Conservation (phyloP, 2,113 vertebrate species). For the Aleadryas rufinucha region DNA sequence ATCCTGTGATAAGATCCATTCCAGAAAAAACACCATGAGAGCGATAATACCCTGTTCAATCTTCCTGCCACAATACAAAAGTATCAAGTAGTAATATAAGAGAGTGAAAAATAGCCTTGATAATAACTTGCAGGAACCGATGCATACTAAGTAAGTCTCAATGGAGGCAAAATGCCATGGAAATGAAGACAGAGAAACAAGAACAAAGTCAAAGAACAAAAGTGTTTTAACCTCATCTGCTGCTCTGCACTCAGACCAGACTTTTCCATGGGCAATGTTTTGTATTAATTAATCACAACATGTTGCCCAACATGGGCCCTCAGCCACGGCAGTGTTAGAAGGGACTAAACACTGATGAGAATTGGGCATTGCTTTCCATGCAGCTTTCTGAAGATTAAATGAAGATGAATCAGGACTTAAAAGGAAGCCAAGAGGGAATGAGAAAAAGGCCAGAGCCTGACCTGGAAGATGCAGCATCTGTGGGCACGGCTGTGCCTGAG, state of each 20-base stretch:
- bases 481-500: not conserved
- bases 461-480: not conserved
- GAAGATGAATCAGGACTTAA: not conserved
- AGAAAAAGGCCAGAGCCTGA: not conserved
- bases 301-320: not conserved
- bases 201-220: constrained; percentile 31
- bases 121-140: constrained; percentile 16
- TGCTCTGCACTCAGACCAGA: not conserved
- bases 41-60: not conserved
- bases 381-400: not conserved
- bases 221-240: constrained; percentile 8
- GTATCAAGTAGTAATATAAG: not conserved
- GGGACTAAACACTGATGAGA: not conserved
- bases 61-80: not conserved
- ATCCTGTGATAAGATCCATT: not conserved
- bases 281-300: constrained; percentile 12
- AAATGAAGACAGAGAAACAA: constrained; percentile 36
- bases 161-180: constrained; percentile 16
- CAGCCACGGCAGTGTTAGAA: not conserved
- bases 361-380: not conserved
- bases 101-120: constrained; percentile 34
- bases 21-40: not conserved
- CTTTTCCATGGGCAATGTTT: not conserved
- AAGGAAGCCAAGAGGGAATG: not conserved
- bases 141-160: constrained; percentile 25